Base-by-base conservation (phyloP, 2,113 vertebrate genomes). In the Scytalopus superciliaris region DNA sequence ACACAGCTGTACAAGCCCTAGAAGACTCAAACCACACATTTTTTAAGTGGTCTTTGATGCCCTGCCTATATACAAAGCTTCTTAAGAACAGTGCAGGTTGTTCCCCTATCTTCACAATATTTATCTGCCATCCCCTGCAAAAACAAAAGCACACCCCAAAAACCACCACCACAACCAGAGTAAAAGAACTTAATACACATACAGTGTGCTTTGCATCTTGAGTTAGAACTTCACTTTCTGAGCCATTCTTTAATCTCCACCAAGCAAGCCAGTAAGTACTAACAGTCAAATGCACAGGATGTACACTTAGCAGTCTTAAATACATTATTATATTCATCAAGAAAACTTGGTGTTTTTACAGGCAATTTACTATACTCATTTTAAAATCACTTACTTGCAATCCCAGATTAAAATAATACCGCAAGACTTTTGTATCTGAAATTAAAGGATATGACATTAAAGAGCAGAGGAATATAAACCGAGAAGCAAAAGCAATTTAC, bases 351-450 rank as follows among this genome's bases (percentile, higher is more conserved):
- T 78, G 37, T 13, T 87, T 69, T 47, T 47, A 92, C 40, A 89
- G 30, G 35, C 33, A 40, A 73, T 92, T 79, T 68, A 37, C 69
- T 60, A 12, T 10, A 49, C 5, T 70, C 9, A 60, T 64, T 67
- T 73, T 28, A 81, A 91, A 94, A 86, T 67, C 35, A 95, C 98
- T 97, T 98, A 99, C 99, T 98, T 99, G 99, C 81, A 99, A 97
- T 70, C 99, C 99, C 40, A 99, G 96, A 96, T 99, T 99, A 97
- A 99, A 99, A 95, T 99, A 99, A 93, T 99, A 99, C 97, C 99
- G 98, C 50, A 99, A 97, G 60, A 99, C 97, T 87, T 99, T 99
- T 95, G 97, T 98, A 98, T 99, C 99, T 99, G 96, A 96, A 98
- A 97, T 42, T 39, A 70, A 93, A 97, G 93, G 67, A 89, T 3